These are phyloP conservation scores for Onychostoma macrolepis DNA, from an alignment of 2,113 vertebrate species.

Conservation along the genomic window DNA sequence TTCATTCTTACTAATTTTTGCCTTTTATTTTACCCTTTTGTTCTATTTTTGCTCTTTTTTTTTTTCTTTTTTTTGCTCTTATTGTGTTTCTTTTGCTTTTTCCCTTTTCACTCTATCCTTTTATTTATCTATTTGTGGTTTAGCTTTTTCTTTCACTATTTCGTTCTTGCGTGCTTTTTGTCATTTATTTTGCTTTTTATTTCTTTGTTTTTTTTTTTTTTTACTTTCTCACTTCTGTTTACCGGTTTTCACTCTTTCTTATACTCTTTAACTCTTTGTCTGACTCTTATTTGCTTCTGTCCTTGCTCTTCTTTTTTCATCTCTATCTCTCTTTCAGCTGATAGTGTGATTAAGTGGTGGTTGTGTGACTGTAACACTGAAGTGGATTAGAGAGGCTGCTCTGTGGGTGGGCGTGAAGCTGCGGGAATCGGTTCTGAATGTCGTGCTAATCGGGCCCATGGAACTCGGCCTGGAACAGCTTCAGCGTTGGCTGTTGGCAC, in stretches of 20 bases:
- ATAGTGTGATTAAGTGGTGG: conserved; percentile 24
- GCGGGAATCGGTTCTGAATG: conserved; percentile 30
- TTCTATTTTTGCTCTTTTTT: not conserved
- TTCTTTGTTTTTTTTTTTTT: not conserved
- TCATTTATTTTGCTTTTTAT: too few species aligned
- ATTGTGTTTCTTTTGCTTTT: not conserved
- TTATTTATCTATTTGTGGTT: not conserved
- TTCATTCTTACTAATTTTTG: not conserved
- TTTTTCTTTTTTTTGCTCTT: not conserved
- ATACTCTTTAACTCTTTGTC: not conserved
- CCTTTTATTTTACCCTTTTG: not conserved
- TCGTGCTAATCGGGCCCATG: conserved; percentile 26
- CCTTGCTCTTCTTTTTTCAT: not conserved
- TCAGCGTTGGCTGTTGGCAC: not conserved
- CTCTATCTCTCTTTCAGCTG: not conserved
- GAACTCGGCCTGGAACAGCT: conserved; percentile 14
- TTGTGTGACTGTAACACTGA: conserved; percentile 45
- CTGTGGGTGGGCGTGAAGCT: conserved; percentile 49
- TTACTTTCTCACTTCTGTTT: not conserved
- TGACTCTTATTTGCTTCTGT: not conserved
- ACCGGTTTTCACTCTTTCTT: not conserved
- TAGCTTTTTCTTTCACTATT: not conserved
- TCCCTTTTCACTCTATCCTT: not conserved
- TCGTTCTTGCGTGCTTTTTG: too few species aligned
- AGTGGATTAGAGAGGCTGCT: conserved; percentile 37